Conservation (phyloP, 2,888 invertebrate species). For the Caenorhabditis becei region DNA sequence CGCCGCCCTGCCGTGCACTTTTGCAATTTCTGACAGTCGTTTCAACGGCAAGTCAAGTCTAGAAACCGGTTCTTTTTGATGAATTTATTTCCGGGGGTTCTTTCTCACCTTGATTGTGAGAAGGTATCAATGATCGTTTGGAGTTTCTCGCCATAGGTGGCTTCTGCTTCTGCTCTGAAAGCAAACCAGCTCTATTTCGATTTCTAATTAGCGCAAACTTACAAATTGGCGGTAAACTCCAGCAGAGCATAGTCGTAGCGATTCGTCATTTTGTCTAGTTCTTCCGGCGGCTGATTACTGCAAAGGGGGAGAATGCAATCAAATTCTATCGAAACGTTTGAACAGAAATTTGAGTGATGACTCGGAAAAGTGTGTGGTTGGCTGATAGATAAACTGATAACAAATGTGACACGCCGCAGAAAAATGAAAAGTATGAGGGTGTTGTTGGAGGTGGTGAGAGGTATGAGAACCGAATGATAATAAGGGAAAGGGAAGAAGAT, state of each 20-base stretch:
- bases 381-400: background rate
- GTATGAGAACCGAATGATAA: background rate
- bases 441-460: background rate
- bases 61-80: conserved; percentile 5
- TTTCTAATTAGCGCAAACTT: conserved; percentile 9
- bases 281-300: conserved; percentile 7
- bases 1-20: conserved; percentile 48
- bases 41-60: conserved; percentile 56
- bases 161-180: conserved; percentile 54
- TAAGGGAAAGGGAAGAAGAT: conserved; percentile 5
- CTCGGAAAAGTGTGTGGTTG: background rate
- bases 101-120: conserved; percentile 43
- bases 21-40: conserved; percentile 48
- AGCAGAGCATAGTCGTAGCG: conserved; percentile 49
- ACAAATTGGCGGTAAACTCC: conserved; percentile 49
- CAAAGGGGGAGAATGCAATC: background rate
- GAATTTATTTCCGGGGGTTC: background rate
- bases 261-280: conserved; percentile 19
- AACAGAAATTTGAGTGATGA: conserved; percentile 20
- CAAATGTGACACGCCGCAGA: background rate
- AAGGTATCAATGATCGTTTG: conserved; percentile 57
- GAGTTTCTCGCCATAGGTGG: conserved; percentile 41
- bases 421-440: background rate
- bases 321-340: background rate
- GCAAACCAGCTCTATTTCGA: background rate